Evolutionary conservation across 1,140 invertebrate species (phyloP).

Genomic region (Cherax destructor): DNA sequence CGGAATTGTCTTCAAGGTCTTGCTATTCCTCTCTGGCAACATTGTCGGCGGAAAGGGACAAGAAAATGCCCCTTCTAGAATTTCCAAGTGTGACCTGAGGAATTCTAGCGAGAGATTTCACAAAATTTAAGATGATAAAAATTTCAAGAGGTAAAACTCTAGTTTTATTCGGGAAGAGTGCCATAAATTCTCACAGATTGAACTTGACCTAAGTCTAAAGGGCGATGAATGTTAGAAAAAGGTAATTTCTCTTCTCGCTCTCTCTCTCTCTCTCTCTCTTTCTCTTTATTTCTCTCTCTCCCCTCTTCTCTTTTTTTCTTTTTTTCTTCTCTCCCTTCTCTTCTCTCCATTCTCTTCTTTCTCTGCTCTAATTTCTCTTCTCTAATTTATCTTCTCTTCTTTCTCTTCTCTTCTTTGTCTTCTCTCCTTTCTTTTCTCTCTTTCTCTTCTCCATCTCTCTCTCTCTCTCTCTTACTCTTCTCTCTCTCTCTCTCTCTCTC

Average conservation of each 20-base stretch:
- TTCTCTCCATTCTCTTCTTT: too few relatives aligned
- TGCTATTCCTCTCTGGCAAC: too few relatives aligned
- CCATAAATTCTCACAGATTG: not conserved
- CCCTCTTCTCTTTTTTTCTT: too few relatives aligned
- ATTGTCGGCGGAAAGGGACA: not conserved
- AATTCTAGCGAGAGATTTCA: not conserved
- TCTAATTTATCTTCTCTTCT: too few relatives aligned
- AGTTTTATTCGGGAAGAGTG: not conserved
- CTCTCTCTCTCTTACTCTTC: constrained; percentile 31
- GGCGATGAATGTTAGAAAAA: not conserved
- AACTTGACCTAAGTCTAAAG: not conserved
- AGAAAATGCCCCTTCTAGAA: not conserved
- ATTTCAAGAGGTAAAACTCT: not conserved
- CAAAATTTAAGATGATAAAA: not conserved
- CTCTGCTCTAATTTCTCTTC: too few relatives aligned
- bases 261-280: too few relatives aligned
- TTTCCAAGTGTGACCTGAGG: not conserved
- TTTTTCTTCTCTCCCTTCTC: too few relatives aligned
- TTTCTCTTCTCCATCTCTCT: not conserved
- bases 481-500: constrained; percentile 34
- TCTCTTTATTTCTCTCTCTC: too few relatives aligned
- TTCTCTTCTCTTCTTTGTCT: too few relatives aligned
- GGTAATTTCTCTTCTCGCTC: not conserved
- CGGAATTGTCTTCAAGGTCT: too few relatives aligned
- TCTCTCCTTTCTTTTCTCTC: too few relatives aligned